These are phyloP conservation scores for Denticeps clupeoides DNA, from an alignment of 2,797 vertebrate species.

Conservation along the genomic window DNA sequence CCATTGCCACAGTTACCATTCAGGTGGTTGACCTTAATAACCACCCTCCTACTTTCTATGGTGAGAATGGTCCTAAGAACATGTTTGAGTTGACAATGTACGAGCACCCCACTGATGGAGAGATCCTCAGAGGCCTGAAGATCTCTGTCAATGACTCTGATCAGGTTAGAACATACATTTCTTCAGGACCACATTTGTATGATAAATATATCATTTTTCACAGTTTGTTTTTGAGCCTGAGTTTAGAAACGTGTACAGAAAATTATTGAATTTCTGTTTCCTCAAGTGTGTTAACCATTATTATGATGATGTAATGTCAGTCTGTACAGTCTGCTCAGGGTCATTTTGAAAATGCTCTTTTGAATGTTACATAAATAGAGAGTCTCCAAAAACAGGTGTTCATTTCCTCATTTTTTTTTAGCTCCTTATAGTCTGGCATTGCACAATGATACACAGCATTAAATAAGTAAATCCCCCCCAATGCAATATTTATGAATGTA, in stretches of 20 bases:
- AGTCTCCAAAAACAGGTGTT: slow-evolving; percentile 30
- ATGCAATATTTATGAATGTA: slow-evolving; percentile 9
- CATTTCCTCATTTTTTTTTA: slow-evolving; percentile 32
- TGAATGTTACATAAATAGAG: slow-evolving; percentile 27
- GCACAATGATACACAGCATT: slow-evolving; percentile 26
- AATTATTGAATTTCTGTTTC: too few relatives aligned
- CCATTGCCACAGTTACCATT: slow-evolving; percentile 65
- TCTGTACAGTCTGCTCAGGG: slow-evolving; percentile 23
- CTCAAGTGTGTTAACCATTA: too few relatives aligned
- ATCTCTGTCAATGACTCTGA: slow-evolving; percentile 93
- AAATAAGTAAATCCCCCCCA: slow-evolving; percentile 31
- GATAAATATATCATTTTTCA: too few relatives aligned
- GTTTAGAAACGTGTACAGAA: too few relatives aligned
- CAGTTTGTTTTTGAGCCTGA: too few relatives aligned
- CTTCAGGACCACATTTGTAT: slow-evolving; percentile 17
- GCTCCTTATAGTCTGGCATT: slow-evolving; percentile 37
- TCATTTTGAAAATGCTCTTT: slow-evolving; percentile 33
- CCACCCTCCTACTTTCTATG: slow-evolving; percentile 88
- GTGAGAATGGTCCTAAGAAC: slow-evolving; percentile 78
- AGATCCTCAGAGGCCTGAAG: slow-evolving; percentile 84
- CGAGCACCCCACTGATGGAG: slow-evolving; percentile 87
- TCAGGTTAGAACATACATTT: slow-evolving; percentile 58
- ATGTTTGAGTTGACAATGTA: slow-evolving; percentile 85
- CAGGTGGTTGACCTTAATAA: slow-evolving; percentile 92
- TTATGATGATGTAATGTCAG: too few relatives aligned